phyloP scores from a whole-genome alignment of 30 jellyfish, hydroid and myxozoan species.

The Aurelia sp. region DNA sequence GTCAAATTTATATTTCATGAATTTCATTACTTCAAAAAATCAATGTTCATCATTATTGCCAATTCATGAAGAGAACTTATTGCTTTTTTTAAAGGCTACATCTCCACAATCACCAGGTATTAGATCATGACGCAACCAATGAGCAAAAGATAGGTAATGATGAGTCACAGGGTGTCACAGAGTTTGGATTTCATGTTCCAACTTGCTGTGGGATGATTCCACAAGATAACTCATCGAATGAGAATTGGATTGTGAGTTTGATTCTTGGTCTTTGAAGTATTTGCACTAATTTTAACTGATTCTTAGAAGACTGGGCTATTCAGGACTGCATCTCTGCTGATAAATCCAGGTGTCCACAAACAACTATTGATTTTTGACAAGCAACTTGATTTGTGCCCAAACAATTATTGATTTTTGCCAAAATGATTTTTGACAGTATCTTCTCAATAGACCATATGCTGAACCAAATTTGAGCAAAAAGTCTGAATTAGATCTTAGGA shows the following conservation, averaged over 20 bases:
- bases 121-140: not conserved
- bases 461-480: too few species aligned
- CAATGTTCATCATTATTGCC: not conserved
- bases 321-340: too few species aligned
- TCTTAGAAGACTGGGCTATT: too few species aligned
- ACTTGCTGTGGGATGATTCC: conserved; percentile 82
- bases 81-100: conserved; percentile 34
- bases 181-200: conserved; percentile 71
- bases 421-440: too few species aligned
- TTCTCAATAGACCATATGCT: too few species aligned
- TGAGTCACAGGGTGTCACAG: not conserved
- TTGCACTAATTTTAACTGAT: not conserved
- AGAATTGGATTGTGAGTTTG: conserved; percentile 57
- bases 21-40: not conserved
- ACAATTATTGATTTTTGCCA: too few species aligned
- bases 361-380: too few species aligned
- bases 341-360: too few species aligned
- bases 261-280: not conserved
- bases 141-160: conserved; percentile 22
- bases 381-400: too few species aligned
- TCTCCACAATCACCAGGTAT: conserved; percentile 52
- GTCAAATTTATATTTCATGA: too few species aligned
- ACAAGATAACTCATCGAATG: conserved; percentile 61
- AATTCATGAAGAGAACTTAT: not conserved
- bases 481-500: too few species aligned